Percentiles rank a stretch among this genome's conserved stretches.
Conservation (phyloP, 2,113 vertebrate genomes). For the Callaeas wilsoni region DNA sequence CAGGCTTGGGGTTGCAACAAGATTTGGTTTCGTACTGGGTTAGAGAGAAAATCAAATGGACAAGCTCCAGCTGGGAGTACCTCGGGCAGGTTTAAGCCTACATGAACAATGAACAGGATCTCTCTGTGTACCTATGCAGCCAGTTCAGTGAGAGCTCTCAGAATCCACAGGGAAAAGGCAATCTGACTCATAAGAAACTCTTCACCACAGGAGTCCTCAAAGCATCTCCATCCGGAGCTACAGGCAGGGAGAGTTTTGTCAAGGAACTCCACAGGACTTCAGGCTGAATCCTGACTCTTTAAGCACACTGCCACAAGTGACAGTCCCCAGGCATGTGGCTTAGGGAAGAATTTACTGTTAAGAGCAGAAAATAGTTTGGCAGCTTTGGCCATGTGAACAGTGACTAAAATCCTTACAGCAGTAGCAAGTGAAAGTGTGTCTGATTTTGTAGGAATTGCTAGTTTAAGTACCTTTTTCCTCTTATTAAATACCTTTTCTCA, state of each 20-base stretch:
- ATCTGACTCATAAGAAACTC: neutral
- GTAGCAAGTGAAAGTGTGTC: neutral
- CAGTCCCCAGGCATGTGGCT: neutral
- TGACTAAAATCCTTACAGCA: neutral
- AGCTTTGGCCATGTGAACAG: neutral
- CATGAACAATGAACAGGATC: neutral
- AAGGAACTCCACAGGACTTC: neutral
- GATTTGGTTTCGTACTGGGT: neutral
- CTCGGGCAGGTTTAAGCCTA: neutral
- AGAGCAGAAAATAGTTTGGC: neutral
- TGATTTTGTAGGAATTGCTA: neutral
- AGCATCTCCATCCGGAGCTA: neutral
- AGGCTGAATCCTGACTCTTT: neutral
- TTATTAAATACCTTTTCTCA: neutral
- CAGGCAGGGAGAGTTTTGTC: neutral
- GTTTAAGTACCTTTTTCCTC: neutral
- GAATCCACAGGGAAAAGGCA: neutral
- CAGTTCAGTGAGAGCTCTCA: neutral
- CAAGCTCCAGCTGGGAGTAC: neutral
- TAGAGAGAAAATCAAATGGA: neutral
- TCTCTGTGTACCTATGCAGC: neutral
- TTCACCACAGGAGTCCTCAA: neutral
- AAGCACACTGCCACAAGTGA: neutral
- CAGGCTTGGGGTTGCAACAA: neutral
- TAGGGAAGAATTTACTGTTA: neutral